A percentile compares a stretch with the other conserved stretches of the same genome.
Conservation (phyloP, 2,888 invertebrate species). For the Trichopoda pennipes region DNA sequence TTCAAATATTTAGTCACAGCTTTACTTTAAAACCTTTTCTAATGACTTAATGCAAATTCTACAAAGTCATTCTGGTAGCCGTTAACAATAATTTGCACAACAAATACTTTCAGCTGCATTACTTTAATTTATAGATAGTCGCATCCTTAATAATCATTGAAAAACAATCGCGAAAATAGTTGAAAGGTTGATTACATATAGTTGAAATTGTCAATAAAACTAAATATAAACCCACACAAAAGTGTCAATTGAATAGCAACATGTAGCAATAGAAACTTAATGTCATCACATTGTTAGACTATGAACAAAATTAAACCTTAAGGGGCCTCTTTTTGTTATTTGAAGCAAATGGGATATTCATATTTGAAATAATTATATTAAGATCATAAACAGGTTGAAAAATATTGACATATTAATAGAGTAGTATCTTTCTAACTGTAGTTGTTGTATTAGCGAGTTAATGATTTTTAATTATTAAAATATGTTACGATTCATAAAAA, state of each 20-base stretch:
- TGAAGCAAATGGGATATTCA: too few relatives aligned
- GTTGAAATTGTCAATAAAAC: constrained; percentile 38
- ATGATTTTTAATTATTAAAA: not conserved
- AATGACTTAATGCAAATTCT: too few relatives aligned
- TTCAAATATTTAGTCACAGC: too few relatives aligned
- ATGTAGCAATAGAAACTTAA: constrained; percentile 25
- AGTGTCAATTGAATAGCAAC: constrained; percentile 47
- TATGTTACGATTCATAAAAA: not conserved
- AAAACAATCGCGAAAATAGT: constrained; percentile 65
- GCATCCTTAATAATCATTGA: constrained; percentile 59
- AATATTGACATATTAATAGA: too few relatives aligned
- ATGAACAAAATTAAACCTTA: constrained; percentile 17
- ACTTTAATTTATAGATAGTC: constrained; percentile 50
- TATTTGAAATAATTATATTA: too few relatives aligned
- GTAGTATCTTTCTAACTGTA: not conserved
- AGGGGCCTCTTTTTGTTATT: not conserved
- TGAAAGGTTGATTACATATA: constrained; percentile 40
- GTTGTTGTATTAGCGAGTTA: too few relatives aligned
- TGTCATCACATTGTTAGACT: not conserved
- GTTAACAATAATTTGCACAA: constrained; percentile 28
- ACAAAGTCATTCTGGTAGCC: constrained; percentile 2
- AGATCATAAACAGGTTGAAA: too few relatives aligned
- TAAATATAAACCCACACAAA: constrained; percentile 54
- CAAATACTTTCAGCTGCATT: constrained; percentile 58
- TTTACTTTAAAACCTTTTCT: too few relatives aligned